Base-by-base conservation (phyloP, 2,888 invertebrate genomes). In the Synergus itoensis region DNA sequence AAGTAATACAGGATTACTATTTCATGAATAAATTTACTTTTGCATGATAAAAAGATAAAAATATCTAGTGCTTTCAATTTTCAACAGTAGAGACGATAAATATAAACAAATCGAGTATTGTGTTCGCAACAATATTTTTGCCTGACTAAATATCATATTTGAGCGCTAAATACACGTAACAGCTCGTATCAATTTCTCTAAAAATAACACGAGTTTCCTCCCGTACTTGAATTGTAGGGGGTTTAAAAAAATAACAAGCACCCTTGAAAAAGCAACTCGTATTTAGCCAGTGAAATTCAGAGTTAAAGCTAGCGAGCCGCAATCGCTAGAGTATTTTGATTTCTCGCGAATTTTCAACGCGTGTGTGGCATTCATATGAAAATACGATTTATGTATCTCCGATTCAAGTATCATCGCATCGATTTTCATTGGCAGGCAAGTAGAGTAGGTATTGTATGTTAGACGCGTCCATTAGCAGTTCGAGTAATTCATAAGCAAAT, bases 401-500 rank as follows among this genome's bases (percentile, higher is more conserved):
- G 53, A 73, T 53, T 77, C 63, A 64, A 36, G 62, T 45, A n/a
- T 48, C 16, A 64, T 62, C 45, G 21, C 14, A 67, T 60, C 57
- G 77, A 67, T 67, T 21, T 77, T 67, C 48, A 63, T 77, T 41
- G 45, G 36, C 45, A 43, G 11, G 11, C 43, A 64, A 43, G 53
- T 78, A 77, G 75, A 81, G 77, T n/a, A 79, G 64, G 41, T 64
- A 79, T 76, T 80, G 79, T 79, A 79, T 75, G 77, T 75, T 75
- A 82, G 43, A 64, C 53, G 63, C 60, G 82, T 86, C 85, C 85
- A 86, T 87, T 86, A 86, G 85, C 86, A 77, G 83, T 82, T 80
- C 82, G 79, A 77, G 84, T 84, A 83, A 87, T 85, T 84, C 86
- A 85, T 84, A 84, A 85, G 85, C 83, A 86, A 85, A 86, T 84